A percentile compares a stretch with the other conserved stretches of the same genome.
Conservation (phyloP, 2,888 invertebrate genomes). For the Chymomyza procnemis region DNA sequence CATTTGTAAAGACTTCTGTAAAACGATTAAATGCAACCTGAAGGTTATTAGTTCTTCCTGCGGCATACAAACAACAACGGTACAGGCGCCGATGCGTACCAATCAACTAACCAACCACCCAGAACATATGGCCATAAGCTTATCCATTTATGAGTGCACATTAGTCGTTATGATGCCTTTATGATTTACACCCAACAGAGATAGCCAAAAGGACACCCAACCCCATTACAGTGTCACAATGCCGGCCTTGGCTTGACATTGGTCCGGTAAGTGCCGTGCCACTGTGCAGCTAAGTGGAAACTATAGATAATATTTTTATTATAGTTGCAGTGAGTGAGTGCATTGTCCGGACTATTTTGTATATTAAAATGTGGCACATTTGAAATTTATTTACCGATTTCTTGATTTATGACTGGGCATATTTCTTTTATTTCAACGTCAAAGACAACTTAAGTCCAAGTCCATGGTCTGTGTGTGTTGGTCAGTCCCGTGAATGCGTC, state of each 20-base stretch:
- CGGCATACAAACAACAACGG: not conserved
- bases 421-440: constrained; percentile 44
- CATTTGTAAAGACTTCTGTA: too few species aligned
- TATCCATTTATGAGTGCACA: constrained; percentile 72
- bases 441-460: constrained; percentile 2
- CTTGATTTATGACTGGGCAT: constrained; percentile 65
- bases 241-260: constrained; percentile 27
- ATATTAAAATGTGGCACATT: constrained; percentile 67
- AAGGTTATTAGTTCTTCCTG: too few species aligned
- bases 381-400: constrained; percentile 66
- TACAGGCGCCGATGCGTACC: constrained; percentile 5
- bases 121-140: constrained; percentile 54
- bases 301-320: constrained; percentile 77
- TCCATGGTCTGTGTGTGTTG: constrained; percentile 23
- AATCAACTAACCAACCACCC: constrained; percentile 8
- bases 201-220: not conserved
- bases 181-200: constrained; percentile 68
- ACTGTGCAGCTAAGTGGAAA: constrained; percentile 77
- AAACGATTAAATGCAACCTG: too few species aligned
- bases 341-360: constrained; percentile 53
- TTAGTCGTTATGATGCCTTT: constrained; percentile 59
- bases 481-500: constrained; percentile 70
- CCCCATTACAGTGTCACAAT: not conserved
- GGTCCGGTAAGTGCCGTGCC: constrained; percentile 72
- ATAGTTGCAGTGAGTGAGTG: constrained; percentile 50